A percentile compares a stretch with the other conserved stretches of the same genome.
Evolutionary conservation across 2,888 invertebrate genomes (phyloP).

Genomic region (Xiphydria camelus): DNA sequence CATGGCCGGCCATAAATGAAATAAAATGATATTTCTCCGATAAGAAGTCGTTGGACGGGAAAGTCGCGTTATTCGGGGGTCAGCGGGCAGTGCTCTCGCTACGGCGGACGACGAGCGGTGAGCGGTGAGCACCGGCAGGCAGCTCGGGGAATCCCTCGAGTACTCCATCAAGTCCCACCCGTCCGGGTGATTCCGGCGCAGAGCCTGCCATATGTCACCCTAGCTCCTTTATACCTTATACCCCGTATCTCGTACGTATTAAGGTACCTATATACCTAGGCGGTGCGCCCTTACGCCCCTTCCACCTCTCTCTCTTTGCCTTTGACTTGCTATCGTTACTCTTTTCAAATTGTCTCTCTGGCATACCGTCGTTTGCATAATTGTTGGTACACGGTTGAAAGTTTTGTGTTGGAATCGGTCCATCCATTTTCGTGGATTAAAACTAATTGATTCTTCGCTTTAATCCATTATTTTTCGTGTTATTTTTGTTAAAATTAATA

Average conservation of each 20-base stretch:
- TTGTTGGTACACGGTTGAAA: too few relatives aligned
- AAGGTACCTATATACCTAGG: background rate
- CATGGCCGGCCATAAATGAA: conserved; percentile 55
- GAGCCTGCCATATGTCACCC: conserved; percentile 53
- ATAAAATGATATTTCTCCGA: conserved; percentile 56
- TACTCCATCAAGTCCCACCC: conserved; percentile 50
- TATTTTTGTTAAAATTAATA: too few relatives aligned
- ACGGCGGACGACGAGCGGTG: too few relatives aligned
- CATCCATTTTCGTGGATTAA: too few relatives aligned
- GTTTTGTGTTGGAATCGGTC: too few relatives aligned
- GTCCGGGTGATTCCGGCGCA: conserved; percentile 47
- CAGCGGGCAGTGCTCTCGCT: conserved; percentile 27
- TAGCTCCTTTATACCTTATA: conserved; percentile 34
- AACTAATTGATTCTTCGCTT: too few relatives aligned
- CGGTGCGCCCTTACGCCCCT: background rate
- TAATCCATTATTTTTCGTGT: too few relatives aligned
- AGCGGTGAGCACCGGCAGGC: background rate
- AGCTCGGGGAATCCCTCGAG: conserved; percentile 39
- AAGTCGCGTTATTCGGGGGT: conserved; percentile 52
- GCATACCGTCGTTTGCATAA: too few relatives aligned
- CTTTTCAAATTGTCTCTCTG: too few relatives aligned
- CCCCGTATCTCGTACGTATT: conserved; percentile 1
- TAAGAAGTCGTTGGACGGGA: conserved; percentile 39
- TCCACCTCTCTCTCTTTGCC: background rate
- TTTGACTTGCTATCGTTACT: background rate